Percentiles rank a stretch among this genome's conserved stretches.
These are phyloP conservation scores for Aphidius ervi DNA, from an alignment of 1,140 invertebrate genomes.

Conservation along the genomic window DNA sequence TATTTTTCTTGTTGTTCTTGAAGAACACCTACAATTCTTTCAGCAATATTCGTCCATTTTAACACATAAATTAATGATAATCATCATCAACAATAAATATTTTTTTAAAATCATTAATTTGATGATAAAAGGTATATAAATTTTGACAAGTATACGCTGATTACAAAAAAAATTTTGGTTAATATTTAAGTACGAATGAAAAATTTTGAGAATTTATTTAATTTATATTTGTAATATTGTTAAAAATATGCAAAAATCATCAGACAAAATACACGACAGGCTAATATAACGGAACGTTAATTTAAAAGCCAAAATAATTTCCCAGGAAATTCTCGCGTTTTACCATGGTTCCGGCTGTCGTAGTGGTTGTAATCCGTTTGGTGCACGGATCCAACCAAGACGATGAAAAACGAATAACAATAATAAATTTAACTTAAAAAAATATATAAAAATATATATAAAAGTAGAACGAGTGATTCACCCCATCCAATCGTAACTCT, in stretches of 20 bases:
- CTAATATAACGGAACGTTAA: conserved; percentile 21
- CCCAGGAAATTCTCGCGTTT: conserved; percentile 24
- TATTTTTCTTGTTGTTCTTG: no score
- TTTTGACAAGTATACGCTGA: not conserved
- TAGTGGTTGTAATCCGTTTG: conserved; percentile 18
- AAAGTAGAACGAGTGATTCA: not conserved
- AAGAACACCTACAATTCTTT: no score
- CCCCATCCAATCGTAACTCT: no score
- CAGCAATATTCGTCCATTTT: not conserved
- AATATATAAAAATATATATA: not conserved
- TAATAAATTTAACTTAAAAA: not conserved
- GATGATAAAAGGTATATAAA: no score
- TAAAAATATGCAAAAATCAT: not conserved
- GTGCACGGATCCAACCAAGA: conserved; percentile 2
- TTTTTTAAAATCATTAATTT: no score
- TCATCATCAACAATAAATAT: no score
- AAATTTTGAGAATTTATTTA: no score
- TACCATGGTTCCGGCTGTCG: conserved; percentile 27
- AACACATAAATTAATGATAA: not conserved
- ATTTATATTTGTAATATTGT: no score
- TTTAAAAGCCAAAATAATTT: conserved; percentile 23
- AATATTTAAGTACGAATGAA: no score
- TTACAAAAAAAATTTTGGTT: not conserved
- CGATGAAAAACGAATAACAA: conserved; percentile 2
- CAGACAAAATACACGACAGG: conserved; percentile 1